phyloP scores from a whole-genome alignment of 2,888 invertebrate species.

The Meteorus cinctellus region DNA sequence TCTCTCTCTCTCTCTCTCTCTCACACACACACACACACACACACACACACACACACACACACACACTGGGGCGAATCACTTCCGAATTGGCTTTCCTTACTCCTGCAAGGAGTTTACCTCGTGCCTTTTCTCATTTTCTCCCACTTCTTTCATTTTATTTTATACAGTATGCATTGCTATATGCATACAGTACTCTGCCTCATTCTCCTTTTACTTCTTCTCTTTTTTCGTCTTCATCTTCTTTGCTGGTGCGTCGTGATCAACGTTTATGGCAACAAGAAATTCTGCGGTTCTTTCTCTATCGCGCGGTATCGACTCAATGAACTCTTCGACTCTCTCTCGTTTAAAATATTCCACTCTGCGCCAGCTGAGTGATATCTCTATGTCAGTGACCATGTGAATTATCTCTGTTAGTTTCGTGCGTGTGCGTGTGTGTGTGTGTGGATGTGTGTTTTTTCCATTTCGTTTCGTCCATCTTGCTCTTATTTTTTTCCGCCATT shows the following conservation, averaged over 20 bases:
- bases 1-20: background rate
- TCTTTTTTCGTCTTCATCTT: conserved; percentile 16
- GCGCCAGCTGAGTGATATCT: conserved; percentile 64
- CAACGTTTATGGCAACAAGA: conserved; percentile 38
- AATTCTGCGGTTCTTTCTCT: conserved; percentile 25
- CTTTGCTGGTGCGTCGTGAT: conserved; percentile 17
- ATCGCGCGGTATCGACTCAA: conserved; percentile 42
- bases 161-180: conserved; percentile 11
- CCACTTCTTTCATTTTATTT: conserved; percentile 16
- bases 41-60: conserved; percentile 22
- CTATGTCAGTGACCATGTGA: conserved; percentile 60
- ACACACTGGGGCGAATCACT: conserved; percentile 41
- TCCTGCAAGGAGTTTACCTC: conserved; percentile 34
- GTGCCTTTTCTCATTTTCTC: conserved; percentile 6
- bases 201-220: conserved; percentile 19
- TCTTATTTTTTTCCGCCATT: conserved; percentile 24
- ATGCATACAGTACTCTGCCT: conserved; percentile 25
- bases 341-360: conserved; percentile 60
- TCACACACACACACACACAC: conserved; percentile 22
- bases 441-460: background rate
- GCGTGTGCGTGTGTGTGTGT: background rate
- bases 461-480: conserved; percentile 6
- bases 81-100: conserved; percentile 45
- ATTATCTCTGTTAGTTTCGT: conserved; percentile 57
- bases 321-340: conserved; percentile 52